Evolutionary conservation across 2,113 vertebrate species (phyloP).

Genomic region (Otocyon megalotis): DNA sequence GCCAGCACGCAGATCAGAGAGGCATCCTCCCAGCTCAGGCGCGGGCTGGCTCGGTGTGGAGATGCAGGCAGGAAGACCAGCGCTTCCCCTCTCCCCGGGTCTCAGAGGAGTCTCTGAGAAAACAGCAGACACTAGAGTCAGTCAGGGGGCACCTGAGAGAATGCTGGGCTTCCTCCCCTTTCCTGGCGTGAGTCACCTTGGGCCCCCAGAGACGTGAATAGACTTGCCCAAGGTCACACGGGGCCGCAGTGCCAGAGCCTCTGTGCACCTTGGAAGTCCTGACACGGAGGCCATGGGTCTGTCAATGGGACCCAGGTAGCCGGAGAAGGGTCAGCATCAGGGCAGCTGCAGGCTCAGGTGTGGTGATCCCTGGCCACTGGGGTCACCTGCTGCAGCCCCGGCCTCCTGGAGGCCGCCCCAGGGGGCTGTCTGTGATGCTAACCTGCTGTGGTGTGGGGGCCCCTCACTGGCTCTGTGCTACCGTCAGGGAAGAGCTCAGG

Average conservation of each 20-base stretch:
- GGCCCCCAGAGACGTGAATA: neutral
- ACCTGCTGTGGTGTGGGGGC: fast-evolving
- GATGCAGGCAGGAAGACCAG: neutral
- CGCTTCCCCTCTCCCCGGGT: neutral
- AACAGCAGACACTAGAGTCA: neutral
- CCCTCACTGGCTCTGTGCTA: neutral
- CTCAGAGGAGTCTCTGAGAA: neutral
- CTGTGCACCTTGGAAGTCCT: neutral
- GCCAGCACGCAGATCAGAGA: neutral
- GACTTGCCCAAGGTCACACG: neutral
- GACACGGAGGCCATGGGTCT: neutral
- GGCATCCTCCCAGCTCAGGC: neutral
- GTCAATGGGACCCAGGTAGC: fast-evolving
- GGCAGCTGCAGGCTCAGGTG: neutral
- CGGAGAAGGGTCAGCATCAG: neutral
- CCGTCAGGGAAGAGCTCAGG: neutral
- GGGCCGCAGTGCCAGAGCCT: neutral
- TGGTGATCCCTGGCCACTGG: neutral
- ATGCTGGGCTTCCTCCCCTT: neutral
- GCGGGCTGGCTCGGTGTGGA: too few relatives aligned
- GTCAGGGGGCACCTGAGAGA: neutral
- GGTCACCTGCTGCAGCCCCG: neutral
- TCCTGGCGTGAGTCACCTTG: neutral
- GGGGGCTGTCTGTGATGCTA: neutral
- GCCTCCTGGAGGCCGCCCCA: too few relatives aligned